Conservation (phyloP, 2,113 vertebrate species). For the Hyperopisus bebe region DNA sequence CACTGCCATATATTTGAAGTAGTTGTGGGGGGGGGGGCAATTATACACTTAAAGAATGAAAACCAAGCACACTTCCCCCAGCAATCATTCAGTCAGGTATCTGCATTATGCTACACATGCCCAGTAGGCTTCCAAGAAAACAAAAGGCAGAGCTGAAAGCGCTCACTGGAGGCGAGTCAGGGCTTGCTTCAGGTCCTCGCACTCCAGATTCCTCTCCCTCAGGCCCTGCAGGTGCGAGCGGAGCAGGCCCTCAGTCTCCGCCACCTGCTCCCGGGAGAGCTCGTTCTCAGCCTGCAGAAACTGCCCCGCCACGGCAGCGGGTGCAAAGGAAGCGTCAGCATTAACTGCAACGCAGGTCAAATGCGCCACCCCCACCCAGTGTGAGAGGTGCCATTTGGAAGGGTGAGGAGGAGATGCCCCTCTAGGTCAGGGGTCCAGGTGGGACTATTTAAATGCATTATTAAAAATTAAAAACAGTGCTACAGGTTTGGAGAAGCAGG, state of each 20-base stretch:
- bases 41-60: neutral
- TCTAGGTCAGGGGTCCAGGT: neutral
- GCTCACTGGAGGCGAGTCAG: slow-evolving; percentile 66
- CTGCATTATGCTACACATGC: neutral
- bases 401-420: neutral
- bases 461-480: neutral
- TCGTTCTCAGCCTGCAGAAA: slow-evolving; percentile 81
- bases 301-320: slow-evolving; percentile 44
- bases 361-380: neutral
- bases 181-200: slow-evolving; percentile 68
- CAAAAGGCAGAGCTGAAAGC: neutral
- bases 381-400: neutral
- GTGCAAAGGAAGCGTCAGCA: neutral
- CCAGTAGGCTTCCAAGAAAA: neutral
- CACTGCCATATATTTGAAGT: neutral
- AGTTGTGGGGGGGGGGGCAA: neutral
- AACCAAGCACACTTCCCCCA: neutral
- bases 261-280: slow-evolving; percentile 66
- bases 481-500: neutral
- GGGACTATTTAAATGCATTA: neutral
- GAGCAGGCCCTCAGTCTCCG: slow-evolving; percentile 67
- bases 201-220: slow-evolving; percentile 67
- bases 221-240: slow-evolving; percentile 59
- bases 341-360: neutral
- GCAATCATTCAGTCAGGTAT: neutral